Percentiles rank a stretch among this genome's conserved stretches.
Conservation (phyloP, 2,113 vertebrate species). For the Chlorodrepanis virens region DNA sequence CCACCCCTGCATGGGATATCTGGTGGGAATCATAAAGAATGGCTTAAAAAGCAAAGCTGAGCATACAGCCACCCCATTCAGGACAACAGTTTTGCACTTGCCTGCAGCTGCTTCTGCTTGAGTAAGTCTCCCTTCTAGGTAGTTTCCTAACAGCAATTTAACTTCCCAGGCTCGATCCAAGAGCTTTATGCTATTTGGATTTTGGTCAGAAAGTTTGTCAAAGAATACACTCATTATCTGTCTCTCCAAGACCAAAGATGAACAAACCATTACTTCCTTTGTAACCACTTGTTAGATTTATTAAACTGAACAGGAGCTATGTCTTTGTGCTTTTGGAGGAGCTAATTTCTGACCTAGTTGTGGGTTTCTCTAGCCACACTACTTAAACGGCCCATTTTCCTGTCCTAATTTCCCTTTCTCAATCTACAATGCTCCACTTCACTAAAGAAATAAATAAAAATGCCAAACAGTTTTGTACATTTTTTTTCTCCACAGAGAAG, state of each 20-base stretch:
- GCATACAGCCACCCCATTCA: accelerated
- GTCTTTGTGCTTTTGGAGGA: background rate
- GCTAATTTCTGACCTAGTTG: constrained; percentile 18
- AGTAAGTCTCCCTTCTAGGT: background rate
- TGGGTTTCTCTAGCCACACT: background rate
- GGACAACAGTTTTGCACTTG: background rate
- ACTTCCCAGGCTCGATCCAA: background rate
- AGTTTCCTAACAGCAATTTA: background rate
- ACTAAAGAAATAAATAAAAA: background rate
- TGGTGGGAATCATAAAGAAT: background rate
- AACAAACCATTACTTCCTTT: background rate
- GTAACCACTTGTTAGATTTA: background rate
- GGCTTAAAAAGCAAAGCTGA: background rate
- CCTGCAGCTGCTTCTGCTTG: background rate
- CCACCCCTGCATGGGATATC: background rate
- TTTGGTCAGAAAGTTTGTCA: background rate
- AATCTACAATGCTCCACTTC: background rate
- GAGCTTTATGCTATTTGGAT: background rate
- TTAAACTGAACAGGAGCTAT: background rate
- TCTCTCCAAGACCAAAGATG: background rate
- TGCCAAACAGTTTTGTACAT: background rate
- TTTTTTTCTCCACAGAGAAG: background rate
- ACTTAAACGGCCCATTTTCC: background rate
- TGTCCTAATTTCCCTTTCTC: background rate
- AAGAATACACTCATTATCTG: background rate